phyloP scores from a whole-genome alignment of 1,140 invertebrate genomes.

The Daktulosphaira vitifoliae region DNA sequence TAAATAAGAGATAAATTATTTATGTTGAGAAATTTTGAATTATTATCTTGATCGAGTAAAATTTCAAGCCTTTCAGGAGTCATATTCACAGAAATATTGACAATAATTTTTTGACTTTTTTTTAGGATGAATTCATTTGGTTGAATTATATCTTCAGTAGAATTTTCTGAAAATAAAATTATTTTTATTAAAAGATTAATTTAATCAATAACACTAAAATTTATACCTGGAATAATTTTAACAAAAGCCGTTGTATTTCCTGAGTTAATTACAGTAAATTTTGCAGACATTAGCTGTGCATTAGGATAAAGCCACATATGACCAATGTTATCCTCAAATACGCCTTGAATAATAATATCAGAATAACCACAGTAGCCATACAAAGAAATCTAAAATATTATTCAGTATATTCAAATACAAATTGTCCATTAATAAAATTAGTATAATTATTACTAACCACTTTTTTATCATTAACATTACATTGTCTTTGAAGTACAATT shows the following conservation, averaged over 20 bases:
- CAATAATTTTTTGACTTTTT: not conserved
- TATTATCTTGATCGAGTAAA: slow-evolving; percentile 9
- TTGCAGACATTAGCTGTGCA: slow-evolving; percentile 2
- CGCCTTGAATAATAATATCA: not conserved
- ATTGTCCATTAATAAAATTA: too few relatives aligned
- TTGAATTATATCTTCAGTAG: slow-evolving; percentile 7
- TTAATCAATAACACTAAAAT: slow-evolving; percentile 10
- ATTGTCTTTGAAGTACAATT: slow-evolving; percentile 2
- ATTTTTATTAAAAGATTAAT: too few relatives aligned
- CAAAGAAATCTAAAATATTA: slow-evolving; percentile 5
- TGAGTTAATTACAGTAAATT: slow-evolving; percentile 14
- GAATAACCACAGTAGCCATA: slow-evolving; percentile 23
- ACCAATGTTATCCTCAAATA: slow-evolving; percentile 19
- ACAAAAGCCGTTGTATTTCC: slow-evolving; percentile 31
- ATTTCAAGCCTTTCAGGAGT: slow-evolving; percentile 18
- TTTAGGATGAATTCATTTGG: slow-evolving; percentile 11
- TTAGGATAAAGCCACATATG: slow-evolving; percentile 24
- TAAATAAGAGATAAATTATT: slow-evolving; percentile 24
- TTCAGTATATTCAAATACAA: too few relatives aligned
- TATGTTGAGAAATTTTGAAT: slow-evolving; percentile 15
- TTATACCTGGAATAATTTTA: slow-evolving; percentile 1
- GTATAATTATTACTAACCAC: slow-evolving; percentile 4
- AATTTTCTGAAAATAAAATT: slow-evolving; percentile 19
- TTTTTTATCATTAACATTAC: slow-evolving; percentile 3
- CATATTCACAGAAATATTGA: slow-evolving; percentile 13